Percentiles rank a stretch among this genome's conserved stretches.
Evolutionary conservation across 2,888 invertebrate genomes (phyloP).

Genomic region (Calameuta idolon): DNA sequence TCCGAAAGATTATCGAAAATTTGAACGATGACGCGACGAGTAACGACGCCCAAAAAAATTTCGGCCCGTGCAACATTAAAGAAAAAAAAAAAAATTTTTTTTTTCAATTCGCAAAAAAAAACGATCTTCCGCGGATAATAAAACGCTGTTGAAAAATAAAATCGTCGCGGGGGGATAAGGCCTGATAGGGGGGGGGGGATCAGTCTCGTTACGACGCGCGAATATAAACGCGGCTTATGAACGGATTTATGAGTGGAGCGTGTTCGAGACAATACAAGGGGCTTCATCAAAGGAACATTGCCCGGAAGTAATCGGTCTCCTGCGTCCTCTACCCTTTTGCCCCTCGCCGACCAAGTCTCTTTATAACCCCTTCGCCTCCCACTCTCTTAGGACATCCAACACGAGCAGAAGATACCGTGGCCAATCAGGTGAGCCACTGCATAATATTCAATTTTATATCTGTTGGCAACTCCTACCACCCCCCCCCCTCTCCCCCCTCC

Average conservation of each 20-base stretch:
- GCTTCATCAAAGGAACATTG: constrained; percentile 8
- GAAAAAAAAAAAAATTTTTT: too few species aligned
- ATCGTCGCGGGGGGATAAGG: background rate
- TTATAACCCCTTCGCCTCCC: background rate
- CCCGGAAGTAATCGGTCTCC: constrained; percentile 9
- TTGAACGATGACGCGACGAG: too few species aligned
- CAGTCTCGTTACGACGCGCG: background rate
- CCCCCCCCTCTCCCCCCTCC: too few species aligned
- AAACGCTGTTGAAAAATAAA: background rate
- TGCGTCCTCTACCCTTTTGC: background rate
- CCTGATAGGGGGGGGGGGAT: background rate
- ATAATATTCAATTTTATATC: background rate
- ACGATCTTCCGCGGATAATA: background rate
- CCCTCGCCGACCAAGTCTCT: background rate
- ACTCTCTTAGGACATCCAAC: background rate
- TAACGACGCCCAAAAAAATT: too few species aligned
- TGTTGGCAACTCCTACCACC: background rate
- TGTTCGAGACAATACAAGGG: constrained; percentile 7
- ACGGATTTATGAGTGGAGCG: constrained; percentile 6
- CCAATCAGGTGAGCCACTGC: background rate
- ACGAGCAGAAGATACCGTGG: background rate
- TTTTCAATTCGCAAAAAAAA: background rate
- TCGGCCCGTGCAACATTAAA: too few species aligned
- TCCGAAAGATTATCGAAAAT: too few species aligned
- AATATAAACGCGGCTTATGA: constrained; percentile 2